These are phyloP conservation scores for Xiphias gladius DNA, from an alignment of 2,113 vertebrate genomes.

Conservation along the genomic window DNA sequence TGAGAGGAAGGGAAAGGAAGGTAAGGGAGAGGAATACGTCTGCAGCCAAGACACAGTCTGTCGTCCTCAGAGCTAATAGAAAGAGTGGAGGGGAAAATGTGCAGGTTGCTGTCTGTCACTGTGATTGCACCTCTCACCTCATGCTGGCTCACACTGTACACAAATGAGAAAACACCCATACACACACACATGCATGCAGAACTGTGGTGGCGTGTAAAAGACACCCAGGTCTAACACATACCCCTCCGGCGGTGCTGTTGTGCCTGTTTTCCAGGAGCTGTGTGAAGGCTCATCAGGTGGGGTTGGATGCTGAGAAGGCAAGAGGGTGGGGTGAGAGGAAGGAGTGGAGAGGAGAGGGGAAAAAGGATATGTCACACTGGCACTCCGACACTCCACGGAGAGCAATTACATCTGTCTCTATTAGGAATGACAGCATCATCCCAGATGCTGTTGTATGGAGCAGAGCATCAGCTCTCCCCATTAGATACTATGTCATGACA, in stretches of 20 bases:
- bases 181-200: not conserved
- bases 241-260: constrained; percentile 31
- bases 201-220: constrained; percentile 34
- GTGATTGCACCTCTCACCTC: constrained; percentile 43
- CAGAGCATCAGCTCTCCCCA: constrained; percentile 15
- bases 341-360: not conserved
- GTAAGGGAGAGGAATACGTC: constrained; percentile 40
- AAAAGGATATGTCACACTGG: not conserved
- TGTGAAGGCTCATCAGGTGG: constrained; percentile 31
- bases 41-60: constrained; percentile 29
- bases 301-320: not conserved
- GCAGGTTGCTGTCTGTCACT: constrained; percentile 24
- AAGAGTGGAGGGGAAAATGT: constrained; percentile 27
- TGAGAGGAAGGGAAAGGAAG: constrained; percentile 32
- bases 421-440: constrained; percentile 58
- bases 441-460: constrained; percentile 28
- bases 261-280: constrained; percentile 42
- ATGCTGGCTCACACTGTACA: constrained; percentile 36
- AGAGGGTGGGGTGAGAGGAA: constrained; percentile 13
- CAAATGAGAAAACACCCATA: constrained; percentile 21
- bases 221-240: constrained; percentile 25
- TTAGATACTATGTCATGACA: constrained; percentile 48
- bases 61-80: constrained; percentile 37
- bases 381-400: constrained; percentile 20
- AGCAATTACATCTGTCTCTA: constrained; percentile 59